These are phyloP conservation scores for Beris morrisii DNA, from an alignment of 2,888 invertebrate genomes.

Conservation along the genomic window DNA sequence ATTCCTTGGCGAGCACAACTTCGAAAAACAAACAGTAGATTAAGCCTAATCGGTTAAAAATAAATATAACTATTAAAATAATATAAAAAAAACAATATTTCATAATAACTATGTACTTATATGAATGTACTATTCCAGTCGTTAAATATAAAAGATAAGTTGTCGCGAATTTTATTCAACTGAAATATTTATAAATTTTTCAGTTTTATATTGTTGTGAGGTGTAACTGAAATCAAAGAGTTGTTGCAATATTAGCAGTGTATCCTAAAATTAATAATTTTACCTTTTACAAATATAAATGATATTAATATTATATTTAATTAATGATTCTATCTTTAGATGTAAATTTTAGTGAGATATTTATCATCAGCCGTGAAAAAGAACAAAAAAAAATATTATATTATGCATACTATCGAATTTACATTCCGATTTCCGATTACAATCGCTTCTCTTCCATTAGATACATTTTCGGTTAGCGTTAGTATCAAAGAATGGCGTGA, in stretches of 20 bases:
- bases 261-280: constrained; percentile 2
- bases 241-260: constrained; percentile 29
- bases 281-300: background rate
- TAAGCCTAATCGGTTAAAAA: constrained; percentile 72
- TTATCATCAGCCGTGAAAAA: background rate
- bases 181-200: too few relatives aligned
- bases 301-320: too few relatives aligned
- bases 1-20: constrained; percentile 90
- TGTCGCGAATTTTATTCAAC: background rate
- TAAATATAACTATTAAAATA: constrained; percentile 18
- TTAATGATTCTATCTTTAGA: too few relatives aligned
- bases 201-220: too few relatives aligned
- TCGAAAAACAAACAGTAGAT: constrained; percentile 86
- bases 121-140: background rate
- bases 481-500: too few relatives aligned
- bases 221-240: background rate
- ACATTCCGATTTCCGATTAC: background rate
- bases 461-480: background rate
- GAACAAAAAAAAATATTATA: background rate
- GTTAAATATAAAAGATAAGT: background rate
- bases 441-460: background rate
- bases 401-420: background rate
- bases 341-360: background rate
- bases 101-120: background rate
- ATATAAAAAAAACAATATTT: background rate